Percentiles rank a stretch among this genome's conserved stretches.
phyloP scores from a whole-genome alignment of 2,797 vertebrate genomes.

The Lacerta viridis region DNA sequence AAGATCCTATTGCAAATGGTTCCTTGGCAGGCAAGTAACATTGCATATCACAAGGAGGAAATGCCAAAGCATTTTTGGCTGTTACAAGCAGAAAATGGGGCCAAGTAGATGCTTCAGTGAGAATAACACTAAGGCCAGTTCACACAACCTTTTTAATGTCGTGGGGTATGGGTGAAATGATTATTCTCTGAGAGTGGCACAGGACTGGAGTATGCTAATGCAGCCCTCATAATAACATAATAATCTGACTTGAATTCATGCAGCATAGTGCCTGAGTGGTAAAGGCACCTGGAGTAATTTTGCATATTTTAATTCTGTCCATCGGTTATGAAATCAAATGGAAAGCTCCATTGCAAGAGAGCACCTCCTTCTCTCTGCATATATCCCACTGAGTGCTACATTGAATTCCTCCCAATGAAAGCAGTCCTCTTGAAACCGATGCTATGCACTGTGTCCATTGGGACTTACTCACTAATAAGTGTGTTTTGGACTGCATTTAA shows the following conservation, averaged over 20 bases:
- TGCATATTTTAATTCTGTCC: not conserved
- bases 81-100: not conserved
- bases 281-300: not conserved
- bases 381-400: too few species aligned
- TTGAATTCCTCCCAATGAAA: too few species aligned
- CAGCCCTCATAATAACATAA: not conserved
- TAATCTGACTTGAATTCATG: not conserved
- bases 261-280: not conserved
- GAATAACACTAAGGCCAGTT: not conserved
- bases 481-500: not conserved
- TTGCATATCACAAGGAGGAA: not conserved
- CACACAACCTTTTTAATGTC: not conserved
- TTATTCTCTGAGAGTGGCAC: not conserved
- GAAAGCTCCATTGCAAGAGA: too few species aligned
- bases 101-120: not conserved
- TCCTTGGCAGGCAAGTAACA: not conserved
- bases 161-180: not conserved
- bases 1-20: not conserved
- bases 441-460: not conserved
- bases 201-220: not conserved
- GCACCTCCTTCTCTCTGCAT: too few species aligned
- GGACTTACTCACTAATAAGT: not conserved
- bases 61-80: not conserved
- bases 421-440: not conserved
- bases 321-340: too few species aligned